Conservation (phyloP, 2,113 vertebrate species). For the Chiloscyllium plagiosum region DNA sequence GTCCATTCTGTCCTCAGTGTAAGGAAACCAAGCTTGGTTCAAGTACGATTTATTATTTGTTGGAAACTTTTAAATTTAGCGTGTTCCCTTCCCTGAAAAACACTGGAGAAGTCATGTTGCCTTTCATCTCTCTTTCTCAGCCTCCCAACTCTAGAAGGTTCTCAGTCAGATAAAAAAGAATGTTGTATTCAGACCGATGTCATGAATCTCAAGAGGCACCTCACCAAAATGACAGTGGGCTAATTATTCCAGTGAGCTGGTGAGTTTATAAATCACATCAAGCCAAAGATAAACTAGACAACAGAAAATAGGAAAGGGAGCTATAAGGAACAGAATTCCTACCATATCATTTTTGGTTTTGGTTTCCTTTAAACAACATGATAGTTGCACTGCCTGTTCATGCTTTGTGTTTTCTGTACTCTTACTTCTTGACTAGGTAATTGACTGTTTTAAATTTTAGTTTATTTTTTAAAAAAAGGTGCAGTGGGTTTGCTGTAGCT, state of each 20-base stretch:
- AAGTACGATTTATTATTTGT: background rate
- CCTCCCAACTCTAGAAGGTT: background rate
- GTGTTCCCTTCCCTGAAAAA: background rate
- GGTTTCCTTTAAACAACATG: background rate
- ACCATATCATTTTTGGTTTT: background rate
- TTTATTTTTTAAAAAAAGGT: background rate
- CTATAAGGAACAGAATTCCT: background rate
- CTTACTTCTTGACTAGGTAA: background rate
- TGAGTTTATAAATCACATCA: conserved; percentile 8
- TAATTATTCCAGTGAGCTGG: background rate
- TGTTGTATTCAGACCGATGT: background rate
- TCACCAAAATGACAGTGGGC: background rate
- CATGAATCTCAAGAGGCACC: background rate
- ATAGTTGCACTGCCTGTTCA: background rate
- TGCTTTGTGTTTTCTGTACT: background rate
- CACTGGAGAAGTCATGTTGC: background rate
- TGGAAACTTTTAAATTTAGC: background rate
- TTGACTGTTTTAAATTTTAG: background rate
- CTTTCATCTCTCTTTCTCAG: background rate
- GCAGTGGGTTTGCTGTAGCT: background rate
- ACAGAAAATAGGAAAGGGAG: background rate
- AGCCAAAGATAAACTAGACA: background rate
- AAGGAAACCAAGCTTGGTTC: background rate
- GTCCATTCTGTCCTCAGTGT: background rate
- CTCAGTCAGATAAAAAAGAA: conserved; percentile 10